Conservation (phyloP, 2,888 invertebrate genomes). For the Epicampocera succincta region DNA sequence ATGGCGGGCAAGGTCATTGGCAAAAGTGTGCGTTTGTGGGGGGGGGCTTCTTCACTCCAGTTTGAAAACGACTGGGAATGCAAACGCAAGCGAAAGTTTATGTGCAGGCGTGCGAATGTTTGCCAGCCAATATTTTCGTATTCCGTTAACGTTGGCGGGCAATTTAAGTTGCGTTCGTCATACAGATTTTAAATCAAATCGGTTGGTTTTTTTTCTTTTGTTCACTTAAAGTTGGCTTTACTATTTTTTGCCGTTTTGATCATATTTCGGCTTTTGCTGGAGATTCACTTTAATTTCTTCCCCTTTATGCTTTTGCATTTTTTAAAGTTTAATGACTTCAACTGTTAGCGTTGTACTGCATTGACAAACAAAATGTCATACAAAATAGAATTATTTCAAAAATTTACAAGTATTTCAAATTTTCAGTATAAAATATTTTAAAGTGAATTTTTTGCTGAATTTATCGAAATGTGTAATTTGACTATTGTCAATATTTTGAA, state of each 20-base stretch:
- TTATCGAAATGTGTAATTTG: too few species aligned
- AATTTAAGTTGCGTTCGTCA: conserved; percentile 16
- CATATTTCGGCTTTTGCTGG: conserved; percentile 13
- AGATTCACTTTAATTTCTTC: conserved; percentile 2
- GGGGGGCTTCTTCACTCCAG: conserved; percentile 41
- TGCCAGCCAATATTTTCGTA: conserved; percentile 14
- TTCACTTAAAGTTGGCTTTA: conserved; percentile 10
- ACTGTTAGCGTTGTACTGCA: too few species aligned
- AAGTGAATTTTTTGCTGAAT: too few species aligned
- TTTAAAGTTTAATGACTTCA: conserved; percentile 44
- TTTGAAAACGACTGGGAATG: conserved; percentile 7
- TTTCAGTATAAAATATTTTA: too few species aligned
- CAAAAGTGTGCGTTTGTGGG: conserved; percentile 23
- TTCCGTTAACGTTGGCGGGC: conserved; percentile 49
- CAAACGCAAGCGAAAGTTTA: neutral
- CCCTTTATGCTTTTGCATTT: conserved; percentile 4
- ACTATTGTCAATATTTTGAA: too few species aligned
- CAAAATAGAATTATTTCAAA: too few species aligned
- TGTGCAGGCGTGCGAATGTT: neutral
- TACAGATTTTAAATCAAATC: neutral
- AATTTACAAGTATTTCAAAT: too few species aligned
- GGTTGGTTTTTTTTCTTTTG: conserved; percentile 13
- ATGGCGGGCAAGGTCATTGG: conserved; percentile 72
- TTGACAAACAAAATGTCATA: too few species aligned
- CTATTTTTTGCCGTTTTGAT: neutral